Evolutionary conservation across 2,888 invertebrate genomes (phyloP), one percentile per base, ranked within the genome.

Genomic region (Sacculina carcini): DNA sequence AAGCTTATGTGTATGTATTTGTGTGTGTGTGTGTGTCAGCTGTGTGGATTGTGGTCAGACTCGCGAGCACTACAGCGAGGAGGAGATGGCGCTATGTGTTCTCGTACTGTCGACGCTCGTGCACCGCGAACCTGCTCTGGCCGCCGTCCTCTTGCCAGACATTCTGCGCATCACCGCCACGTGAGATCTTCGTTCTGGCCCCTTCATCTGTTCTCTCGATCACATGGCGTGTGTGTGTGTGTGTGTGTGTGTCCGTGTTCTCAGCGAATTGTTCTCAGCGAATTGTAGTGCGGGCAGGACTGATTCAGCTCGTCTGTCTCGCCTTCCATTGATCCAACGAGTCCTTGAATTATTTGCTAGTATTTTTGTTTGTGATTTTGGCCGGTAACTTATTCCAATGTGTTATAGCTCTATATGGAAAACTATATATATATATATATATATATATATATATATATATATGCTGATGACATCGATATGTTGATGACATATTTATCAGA

Each of bases 91-190:
- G 0, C 73, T 96, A 51, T 81, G 90, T 61, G 83, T 98, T 59
- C 84, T 94, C 47, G 82, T 82, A 56, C 69, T 98, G 56, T 86
- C 87, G 28, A 94, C 96, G 0, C 94, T 90, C 65, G 85, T 98
- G 56, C 92, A 96, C 63, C 73, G 96, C 23, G 94, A 96, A 65
- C 92, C 96, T 1, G 77, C 81, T 12, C 71, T 85, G 58, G 94
- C 96, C n/a, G 94, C 96, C 2, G 83, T 86, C 0, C 71, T 90
- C 61, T 67, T 98, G 55, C 89, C 94, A 0, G 84, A 90, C 59
- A 81, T 96, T 58, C 70, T 98, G 28, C 79, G 79, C 55, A 76
- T 80, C 55, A 85, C 90, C 24, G 79, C 86, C 52, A 83, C 82
- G 87, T 87, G 66, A 61, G 65, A 61, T 50, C n/a, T n/a, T n/a